phyloP scores from a whole-genome alignment of 2,888 invertebrate species.

The Hydrotaea cyrtoneurina region DNA sequence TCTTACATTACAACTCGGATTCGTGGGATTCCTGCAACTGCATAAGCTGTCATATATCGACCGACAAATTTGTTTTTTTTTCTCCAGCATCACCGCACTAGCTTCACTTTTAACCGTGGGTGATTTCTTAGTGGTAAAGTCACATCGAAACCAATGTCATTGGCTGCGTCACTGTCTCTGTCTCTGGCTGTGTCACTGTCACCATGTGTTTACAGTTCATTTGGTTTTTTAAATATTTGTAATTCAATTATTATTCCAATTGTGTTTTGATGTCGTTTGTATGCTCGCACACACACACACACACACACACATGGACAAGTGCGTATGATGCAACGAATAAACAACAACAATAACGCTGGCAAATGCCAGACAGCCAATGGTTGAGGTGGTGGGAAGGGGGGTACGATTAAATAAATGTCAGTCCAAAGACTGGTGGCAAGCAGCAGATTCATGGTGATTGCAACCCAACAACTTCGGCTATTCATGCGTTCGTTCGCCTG shows the following conservation, averaged over 20 bases:
- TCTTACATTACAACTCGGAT: too few species aligned
- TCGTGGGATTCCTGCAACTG: too few species aligned
- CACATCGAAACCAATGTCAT: neutral
- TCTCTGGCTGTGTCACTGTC: neutral
- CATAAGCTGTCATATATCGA: too few species aligned
- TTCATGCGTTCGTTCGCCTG: neutral
- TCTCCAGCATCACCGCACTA: too few species aligned
- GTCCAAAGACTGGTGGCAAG: neutral
- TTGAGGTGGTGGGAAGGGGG: neutral
- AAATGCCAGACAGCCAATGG: neutral
- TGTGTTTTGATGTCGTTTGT: constrained; percentile 56
- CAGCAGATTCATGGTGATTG: constrained; percentile 20
- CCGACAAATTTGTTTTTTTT: too few species aligned
- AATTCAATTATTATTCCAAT: constrained; percentile 68
- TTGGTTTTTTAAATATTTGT: constrained; percentile 32
- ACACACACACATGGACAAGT: constrained; percentile 39
- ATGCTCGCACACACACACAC: constrained; percentile 33
- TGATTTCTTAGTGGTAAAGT: neutral
- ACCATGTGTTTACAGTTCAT: constrained; percentile 30
- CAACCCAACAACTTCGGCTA: neutral
- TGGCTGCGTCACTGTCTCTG: neutral
- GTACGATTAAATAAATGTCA: constrained; percentile 21
- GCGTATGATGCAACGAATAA: constrained; percentile 68
- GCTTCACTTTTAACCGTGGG: too few species aligned
- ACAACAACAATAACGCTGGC: neutral